Evolutionary conservation across 2,113 vertebrate species (phyloP), one percentile per base, ranked within the genome.

Genomic region (Nothobranchius furzeri): DNA sequence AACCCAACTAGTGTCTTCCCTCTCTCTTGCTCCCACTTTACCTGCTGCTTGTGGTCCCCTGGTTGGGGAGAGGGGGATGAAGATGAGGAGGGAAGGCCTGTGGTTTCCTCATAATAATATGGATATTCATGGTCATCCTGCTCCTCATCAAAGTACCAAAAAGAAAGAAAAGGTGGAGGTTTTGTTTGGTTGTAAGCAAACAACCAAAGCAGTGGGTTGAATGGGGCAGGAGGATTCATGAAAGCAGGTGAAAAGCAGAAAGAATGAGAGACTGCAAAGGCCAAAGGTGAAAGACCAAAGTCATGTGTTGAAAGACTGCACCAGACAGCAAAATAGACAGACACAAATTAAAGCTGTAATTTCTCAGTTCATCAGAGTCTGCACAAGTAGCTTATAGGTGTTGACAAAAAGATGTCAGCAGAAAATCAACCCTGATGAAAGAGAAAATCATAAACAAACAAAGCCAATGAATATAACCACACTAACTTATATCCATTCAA

Each of bases 101-200:
- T 90, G 74, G 87, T 83, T 76, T 90, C 85, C 80, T 92, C 90
- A 71, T 93, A 90, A 92, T 91, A 92, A 91, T 87, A 89, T 54
- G 88, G 77, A 69, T 91, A 90, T 88, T 92, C 87, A 88, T 89
- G 90, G 87, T 93, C 88, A 85, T 92, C 90, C 85, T 85, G 81
- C 69, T 90, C 91, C 87, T 93, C 92, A 90, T 92, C 91, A 91
- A 89, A 91, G 90, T 88, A 92, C 92, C 83, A 84, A 83, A 45
- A 85, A 76, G 68, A 86, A 75, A 82, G 58, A 60, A 68, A 70
- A 71, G 51, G 40, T 70, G 66, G 73, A 79, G 45, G 56, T 70
- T 61, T 66, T 54, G 79, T 68, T 64, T 64, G 76, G 70, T 66
- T 54, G 77, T 25, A 53, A 50, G 43, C 48, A 64, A 17, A 67